Conservation (phyloP, 2,113 vertebrate genomes). For the Phasianus colchicus region DNA sequence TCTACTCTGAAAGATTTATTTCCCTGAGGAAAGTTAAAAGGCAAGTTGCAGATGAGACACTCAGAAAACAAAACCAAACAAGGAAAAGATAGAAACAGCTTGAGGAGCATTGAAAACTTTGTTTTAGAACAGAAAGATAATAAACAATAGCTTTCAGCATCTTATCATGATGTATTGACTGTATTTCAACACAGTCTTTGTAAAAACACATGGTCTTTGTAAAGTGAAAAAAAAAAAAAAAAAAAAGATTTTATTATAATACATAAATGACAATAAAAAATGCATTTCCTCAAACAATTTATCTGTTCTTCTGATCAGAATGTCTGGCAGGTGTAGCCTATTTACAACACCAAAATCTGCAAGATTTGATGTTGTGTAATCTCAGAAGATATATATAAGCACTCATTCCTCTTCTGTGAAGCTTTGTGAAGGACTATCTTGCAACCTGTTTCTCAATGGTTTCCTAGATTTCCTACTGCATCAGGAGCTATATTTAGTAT, state of each 20-base stretch:
- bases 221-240: not conserved
- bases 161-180: constrained; percentile 16
- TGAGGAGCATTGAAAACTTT: constrained; percentile 6
- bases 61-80: constrained; percentile 47
- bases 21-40: constrained; percentile 3
- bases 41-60: not conserved
- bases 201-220: constrained; percentile 18
- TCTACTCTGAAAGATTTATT: not conserved
- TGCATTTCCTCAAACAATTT: not conserved
- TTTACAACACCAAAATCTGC: not conserved
- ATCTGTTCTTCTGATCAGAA: not conserved
- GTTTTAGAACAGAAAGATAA: constrained; percentile 29
- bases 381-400: not conserved
- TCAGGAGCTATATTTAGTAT: not conserved
- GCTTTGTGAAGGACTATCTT: not conserved
- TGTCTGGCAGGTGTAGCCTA: not conserved
- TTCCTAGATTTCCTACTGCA: not conserved
- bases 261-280: not conserved
- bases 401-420: not conserved
- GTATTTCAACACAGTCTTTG: not conserved
- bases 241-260: constrained; percentile 4
- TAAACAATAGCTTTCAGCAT: constrained; percentile 38
- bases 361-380: not conserved
- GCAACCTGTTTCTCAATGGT: not conserved
- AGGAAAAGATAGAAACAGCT: not conserved